Conservation (phyloP, 2,888 invertebrate species). For the Galerucella pusilla region DNA sequence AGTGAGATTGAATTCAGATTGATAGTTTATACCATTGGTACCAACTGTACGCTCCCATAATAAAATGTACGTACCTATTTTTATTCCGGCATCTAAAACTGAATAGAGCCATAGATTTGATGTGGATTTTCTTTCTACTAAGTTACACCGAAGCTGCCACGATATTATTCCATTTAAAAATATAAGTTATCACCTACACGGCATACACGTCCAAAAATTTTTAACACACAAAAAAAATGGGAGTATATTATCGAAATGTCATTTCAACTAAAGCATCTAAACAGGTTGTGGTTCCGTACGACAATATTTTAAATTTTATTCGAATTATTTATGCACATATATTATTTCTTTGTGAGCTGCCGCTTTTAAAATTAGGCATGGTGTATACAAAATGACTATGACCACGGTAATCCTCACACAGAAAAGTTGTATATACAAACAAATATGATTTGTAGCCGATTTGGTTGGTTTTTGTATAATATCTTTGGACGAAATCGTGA, state of each 20-base stretch:
- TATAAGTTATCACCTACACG: constrained; percentile 46
- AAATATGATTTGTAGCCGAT: constrained; percentile 55
- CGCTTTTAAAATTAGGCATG: constrained; percentile 57
- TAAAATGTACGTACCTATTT: too few relatives aligned
- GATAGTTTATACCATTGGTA: too few relatives aligned
- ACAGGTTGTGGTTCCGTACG: constrained; percentile 57
- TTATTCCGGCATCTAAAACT: background rate
- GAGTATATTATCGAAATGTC: constrained; percentile 56
- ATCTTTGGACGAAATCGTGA: background rate
- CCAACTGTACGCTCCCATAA: too few relatives aligned
- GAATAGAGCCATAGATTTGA: background rate
- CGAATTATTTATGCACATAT: constrained; percentile 61
- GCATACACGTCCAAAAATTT: constrained; percentile 45
- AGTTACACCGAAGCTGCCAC: constrained; percentile 51
- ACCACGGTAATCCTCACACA: constrained; percentile 54
- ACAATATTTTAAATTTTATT: constrained; percentile 60
- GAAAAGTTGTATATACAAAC: constrained; percentile 54
- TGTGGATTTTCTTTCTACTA: constrained; percentile 46
- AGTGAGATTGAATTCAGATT: too few relatives aligned
- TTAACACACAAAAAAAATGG: constrained; percentile 48
- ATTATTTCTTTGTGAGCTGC: constrained; percentile 58
- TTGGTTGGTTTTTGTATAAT: constrained; percentile 8
- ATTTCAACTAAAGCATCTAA: constrained; percentile 53
- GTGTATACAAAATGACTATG: constrained; percentile 55
- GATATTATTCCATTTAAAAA: constrained; percentile 47